A percentile compares a stretch with the other conserved stretches of the same genome.
phyloP scores from a whole-genome alignment of 1,140 invertebrate species.

The Rhizoglyphus robini region DNA sequence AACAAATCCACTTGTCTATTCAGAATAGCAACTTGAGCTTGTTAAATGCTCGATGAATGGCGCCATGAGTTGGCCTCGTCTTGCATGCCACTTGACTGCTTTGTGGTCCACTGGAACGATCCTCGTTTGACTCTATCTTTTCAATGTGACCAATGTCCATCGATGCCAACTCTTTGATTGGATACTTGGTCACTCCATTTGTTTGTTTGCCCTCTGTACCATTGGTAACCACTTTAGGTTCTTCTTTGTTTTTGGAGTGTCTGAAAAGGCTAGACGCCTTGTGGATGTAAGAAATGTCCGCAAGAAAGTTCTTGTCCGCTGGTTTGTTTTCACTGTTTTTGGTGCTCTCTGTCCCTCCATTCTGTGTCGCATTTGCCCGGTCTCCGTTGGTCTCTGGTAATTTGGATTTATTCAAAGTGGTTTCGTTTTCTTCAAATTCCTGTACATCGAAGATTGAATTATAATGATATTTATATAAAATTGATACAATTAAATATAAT shows the following conservation, averaged over 20 bases:
- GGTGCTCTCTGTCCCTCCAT: no score
- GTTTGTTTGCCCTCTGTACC: not conserved
- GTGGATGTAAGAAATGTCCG: not conserved
- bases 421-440: no score
- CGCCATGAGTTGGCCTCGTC: not conserved
- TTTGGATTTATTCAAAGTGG: no score
- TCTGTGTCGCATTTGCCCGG: no score
- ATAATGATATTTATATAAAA: no score
- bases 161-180: not conserved
- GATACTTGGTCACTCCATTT: not conserved
- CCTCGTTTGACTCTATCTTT: not conserved
- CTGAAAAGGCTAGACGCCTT: not conserved
- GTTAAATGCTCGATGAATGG: not conserved
- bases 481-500: no score
- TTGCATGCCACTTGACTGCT: not conserved
- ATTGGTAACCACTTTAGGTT: no score
- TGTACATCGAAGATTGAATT: no score
- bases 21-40: conserved; percentile 3
- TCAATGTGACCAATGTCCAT: conserved; percentile 3
- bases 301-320: not conserved
- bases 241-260: no score
- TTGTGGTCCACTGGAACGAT: not conserved
- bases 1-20: not conserved
- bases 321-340: not conserved
- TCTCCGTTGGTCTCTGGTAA: no score